Conservation (phyloP, 2,797 vertebrate species). For the Choloepus didactylus region DNA sequence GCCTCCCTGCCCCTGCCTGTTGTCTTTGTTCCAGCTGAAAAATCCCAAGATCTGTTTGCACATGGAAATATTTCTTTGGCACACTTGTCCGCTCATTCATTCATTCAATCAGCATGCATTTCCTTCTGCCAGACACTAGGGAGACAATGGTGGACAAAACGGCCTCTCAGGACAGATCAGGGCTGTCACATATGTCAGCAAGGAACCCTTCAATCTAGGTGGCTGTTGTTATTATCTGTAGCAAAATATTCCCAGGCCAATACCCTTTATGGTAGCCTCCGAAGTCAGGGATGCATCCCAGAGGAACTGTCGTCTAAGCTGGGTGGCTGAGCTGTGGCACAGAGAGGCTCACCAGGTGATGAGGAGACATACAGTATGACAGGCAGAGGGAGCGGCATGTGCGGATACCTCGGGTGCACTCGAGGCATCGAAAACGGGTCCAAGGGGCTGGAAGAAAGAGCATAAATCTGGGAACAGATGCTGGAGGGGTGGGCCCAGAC, state of each 20-base stretch:
- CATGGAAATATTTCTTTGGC: neutral
- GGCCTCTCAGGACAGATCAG: neutral
- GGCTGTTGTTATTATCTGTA: neutral
- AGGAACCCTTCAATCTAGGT: neutral
- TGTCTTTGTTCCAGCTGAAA: constrained; percentile 9
- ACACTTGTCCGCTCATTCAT: neutral
- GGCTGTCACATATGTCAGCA: neutral
- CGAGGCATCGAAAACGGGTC: neutral
- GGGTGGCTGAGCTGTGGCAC: neutral
- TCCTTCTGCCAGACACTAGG: neutral
- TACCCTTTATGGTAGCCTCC: neutral
- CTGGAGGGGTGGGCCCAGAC: neutral
- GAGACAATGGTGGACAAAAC: neutral
- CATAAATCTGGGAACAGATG: neutral
- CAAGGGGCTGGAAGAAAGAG: neutral
- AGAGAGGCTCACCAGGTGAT: neutral
- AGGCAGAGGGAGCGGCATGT: neutral
- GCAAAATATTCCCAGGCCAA: neutral
- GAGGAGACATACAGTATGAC: no score
- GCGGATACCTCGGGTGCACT: neutral
- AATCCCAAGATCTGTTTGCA: neutral
- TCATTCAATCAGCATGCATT: neutral
- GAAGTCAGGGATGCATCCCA: neutral
- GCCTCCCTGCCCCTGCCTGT: neutral
- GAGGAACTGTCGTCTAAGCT: neutral